Percentiles rank a stretch among this genome's conserved stretches.
Evolutionary conservation across 2,888 invertebrate species (phyloP).

Genomic region (Netelia fuscicornis): DNA sequence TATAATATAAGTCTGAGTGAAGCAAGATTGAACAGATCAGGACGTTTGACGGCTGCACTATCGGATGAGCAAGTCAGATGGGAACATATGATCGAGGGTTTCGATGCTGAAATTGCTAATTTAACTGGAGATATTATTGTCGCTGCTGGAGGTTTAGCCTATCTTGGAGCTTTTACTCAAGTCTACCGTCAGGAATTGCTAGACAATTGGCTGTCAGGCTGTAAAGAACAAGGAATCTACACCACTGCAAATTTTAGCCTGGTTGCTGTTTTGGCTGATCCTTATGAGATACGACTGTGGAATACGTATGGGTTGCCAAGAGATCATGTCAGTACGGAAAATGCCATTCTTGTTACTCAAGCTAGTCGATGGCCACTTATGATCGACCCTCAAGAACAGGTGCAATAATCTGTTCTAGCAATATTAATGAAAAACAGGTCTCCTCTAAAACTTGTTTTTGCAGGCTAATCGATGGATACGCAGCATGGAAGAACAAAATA

Average conservation of each 20-base stretch:
- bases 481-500: slow-evolving; percentile 92
- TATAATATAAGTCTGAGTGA: slow-evolving; percentile 92
- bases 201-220: slow-evolving; percentile 89
- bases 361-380: slow-evolving; percentile 95
- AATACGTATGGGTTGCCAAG: slow-evolving; percentile 95
- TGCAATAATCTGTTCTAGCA: slow-evolving; percentile 76
- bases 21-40: slow-evolving; percentile 92
- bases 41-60: slow-evolving; percentile 93
- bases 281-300: slow-evolving; percentile 95
- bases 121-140: slow-evolving; percentile 95
- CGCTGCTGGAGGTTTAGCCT: slow-evolving; percentile 95
- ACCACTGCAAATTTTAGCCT: slow-evolving; percentile 90
- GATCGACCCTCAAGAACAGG: slow-evolving; percentile 98
- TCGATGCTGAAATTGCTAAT: slow-evolving; percentile 89
- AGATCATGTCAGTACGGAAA: slow-evolving; percentile 95
- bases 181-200: slow-evolving; percentile 90
- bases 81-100: slow-evolving; percentile 90
- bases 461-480: slow-evolving; percentile 96
- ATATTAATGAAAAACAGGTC: background rate
- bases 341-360: slow-evolving; percentile 94
- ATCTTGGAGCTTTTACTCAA: slow-evolving; percentile 95
- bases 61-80: slow-evolving; percentile 95
- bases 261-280: slow-evolving; percentile 91
- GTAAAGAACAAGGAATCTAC: slow-evolving; percentile 89
- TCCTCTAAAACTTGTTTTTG: background rate